These are phyloP conservation scores for Stenolophus ochropezus DNA, from an alignment of 2,888 invertebrate species.

Conservation along the genomic window DNA sequence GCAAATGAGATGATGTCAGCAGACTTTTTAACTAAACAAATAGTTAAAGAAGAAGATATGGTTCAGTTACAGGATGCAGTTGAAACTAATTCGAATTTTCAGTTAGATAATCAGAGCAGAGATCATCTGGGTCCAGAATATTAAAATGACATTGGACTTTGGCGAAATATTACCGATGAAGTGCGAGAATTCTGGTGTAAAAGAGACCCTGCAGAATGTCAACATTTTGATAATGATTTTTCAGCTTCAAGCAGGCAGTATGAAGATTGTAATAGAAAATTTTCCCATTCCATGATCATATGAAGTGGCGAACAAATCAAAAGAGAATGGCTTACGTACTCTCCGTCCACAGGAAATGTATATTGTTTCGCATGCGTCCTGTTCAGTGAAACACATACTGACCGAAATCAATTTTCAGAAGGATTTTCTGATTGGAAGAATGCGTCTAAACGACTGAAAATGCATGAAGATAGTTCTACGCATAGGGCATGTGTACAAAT, in stretches of 20 bases:
- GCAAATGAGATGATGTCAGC: background rate
- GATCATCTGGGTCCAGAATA: background rate
- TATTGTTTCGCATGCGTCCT: slow-evolving; percentile 59
- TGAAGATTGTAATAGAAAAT: too few relatives aligned
- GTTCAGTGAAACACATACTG: slow-evolving; percentile 54
- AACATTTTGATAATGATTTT: background rate
- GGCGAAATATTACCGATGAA: background rate
- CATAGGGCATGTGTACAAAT: background rate
- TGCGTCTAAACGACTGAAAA: slow-evolving; percentile 10
- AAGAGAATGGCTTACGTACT: slow-evolving; percentile 60
- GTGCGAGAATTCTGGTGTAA: background rate
- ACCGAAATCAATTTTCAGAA: slow-evolving; percentile 53
- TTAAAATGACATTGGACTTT: background rate
- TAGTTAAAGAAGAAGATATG: background rate
- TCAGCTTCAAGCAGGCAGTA: background rate
- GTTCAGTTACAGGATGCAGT: background rate
- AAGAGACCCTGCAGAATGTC: background rate
- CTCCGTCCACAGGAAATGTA: slow-evolving; percentile 51
- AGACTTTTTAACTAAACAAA: background rate
- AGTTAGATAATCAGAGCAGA: background rate
- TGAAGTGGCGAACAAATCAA: background rate
- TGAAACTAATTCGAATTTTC: background rate
- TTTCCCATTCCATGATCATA: background rate
- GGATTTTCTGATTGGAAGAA: slow-evolving; percentile 61
- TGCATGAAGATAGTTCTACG: background rate